Conservation (phyloP, 1,140 invertebrate species). For the Lamellibrachia luymesi region DNA sequence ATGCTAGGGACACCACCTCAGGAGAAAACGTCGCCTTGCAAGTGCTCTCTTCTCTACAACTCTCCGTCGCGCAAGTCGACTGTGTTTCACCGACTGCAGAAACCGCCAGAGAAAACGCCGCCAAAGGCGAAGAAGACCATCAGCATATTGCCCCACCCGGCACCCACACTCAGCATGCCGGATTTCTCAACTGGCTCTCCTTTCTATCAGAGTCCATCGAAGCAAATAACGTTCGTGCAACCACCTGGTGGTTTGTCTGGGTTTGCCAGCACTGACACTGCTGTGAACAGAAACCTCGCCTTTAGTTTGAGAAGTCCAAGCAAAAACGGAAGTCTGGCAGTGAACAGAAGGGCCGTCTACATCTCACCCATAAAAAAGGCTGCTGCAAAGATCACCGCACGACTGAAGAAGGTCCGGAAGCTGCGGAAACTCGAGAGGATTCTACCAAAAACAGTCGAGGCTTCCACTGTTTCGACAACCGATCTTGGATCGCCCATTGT, state of each 20-base stretch:
- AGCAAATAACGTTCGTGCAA: background rate
- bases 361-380: conserved; percentile 45
- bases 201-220: background rate
- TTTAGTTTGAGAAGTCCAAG: background rate
- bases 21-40: background rate
- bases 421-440: background rate
- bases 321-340: background rate
- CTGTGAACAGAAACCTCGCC: background rate
- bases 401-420: conserved; percentile 20
- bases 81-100: background rate
- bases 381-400: conserved; percentile 35
- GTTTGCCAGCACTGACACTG: background rate
- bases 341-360: background rate
- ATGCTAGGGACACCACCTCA: background rate
- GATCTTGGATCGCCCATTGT: background rate
- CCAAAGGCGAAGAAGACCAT: background rate
- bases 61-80: background rate
- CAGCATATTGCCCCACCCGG: background rate
- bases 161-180: background rate
- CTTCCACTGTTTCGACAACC: background rate
- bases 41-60: background rate
- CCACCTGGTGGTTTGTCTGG: background rate
- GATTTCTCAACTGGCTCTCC: background rate
- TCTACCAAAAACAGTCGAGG: background rate
- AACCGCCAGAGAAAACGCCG: background rate